phyloP scores from a whole-genome alignment of 2,888 invertebrate genomes.

The Neoscelio sp. region DNA sequence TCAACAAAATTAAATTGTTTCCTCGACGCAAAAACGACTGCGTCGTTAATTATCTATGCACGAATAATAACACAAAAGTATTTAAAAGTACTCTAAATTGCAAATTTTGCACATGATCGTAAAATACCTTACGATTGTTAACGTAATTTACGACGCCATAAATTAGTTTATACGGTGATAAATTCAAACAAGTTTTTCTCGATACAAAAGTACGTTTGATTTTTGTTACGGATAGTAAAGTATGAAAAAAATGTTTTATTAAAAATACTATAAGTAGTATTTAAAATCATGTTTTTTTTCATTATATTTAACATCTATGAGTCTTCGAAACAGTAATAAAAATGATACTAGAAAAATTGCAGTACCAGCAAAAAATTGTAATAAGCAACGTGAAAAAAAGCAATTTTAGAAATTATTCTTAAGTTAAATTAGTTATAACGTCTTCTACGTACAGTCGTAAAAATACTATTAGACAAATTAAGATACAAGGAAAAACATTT shows the following conservation, averaged over 20 bases:
- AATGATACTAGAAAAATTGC: too few species aligned
- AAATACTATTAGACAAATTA: too few species aligned
- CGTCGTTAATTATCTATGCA: slow-evolving; percentile 43
- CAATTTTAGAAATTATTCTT: too few species aligned
- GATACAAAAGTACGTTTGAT: background rate
- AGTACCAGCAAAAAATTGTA: too few species aligned
- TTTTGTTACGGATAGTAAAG: background rate
- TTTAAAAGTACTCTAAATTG: slow-evolving; percentile 47
- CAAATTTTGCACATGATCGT: slow-evolving; percentile 45
- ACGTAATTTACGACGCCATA: slow-evolving; percentile 42
- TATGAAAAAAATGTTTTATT: background rate
- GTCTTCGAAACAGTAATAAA: too few species aligned
- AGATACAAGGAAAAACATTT: too few species aligned
- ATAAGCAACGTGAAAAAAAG: too few species aligned
- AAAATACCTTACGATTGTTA: slow-evolving; percentile 31
- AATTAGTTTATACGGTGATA: slow-evolving; percentile 44
- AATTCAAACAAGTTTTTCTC: slow-evolving; percentile 29
- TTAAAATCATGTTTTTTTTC: too few species aligned
- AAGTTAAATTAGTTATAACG: too few species aligned
- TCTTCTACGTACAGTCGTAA: too few species aligned
- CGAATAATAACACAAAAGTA: slow-evolving; percentile 41
- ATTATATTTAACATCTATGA: too few species aligned
- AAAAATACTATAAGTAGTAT: too few species aligned
- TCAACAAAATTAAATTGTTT: slow-evolving; percentile 22
- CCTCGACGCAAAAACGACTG: slow-evolving; percentile 22